Evolutionary conservation across 2,888 invertebrate species (phyloP), one percentile per base, ranked within the genome.

Genomic region (Lithophane ornitopus): DNA sequence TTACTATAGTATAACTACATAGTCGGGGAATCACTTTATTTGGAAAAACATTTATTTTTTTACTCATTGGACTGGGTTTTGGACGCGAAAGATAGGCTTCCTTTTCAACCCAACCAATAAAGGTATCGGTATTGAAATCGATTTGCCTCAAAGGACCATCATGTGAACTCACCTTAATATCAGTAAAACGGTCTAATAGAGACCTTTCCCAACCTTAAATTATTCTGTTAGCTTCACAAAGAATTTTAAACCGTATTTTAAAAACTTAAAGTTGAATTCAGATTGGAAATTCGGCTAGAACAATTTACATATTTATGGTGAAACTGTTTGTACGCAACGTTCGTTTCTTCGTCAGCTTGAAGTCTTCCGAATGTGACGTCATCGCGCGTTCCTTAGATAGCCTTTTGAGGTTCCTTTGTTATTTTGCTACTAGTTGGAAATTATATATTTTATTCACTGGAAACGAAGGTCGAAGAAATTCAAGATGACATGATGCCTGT

Each of bases 271-370:
- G 73, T 71, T 41, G 28, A 58, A 49, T 76, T 69, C 19, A 70
- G 63, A 73, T 74, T 39, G 28, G 7, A 49, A 54, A 54, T 62
- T 58, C 1, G 8, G 26, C 3, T 73, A n/a, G 58, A 61, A 58
- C 0, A 73, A 81, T 84, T 81, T 84, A 49, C 78, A 76, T 84
- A 74, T 83, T 83, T 74, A 73, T 63, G 73, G 76, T 71, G 66
- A 61, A 65, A 58, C 46, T 61, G 71, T 74, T 66, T 71, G 78
- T 73, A n/a, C 41, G 63, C 62, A 72, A 39, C 56, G 39, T 67
- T 59, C 26, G 72, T 70, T 66, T 62, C 52, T 72, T 82, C 79
- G 78, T 69, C 70, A 78, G 69, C 66, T 7, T 63, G 66, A 71
- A 56, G 59, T 41, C 22, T 39, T 52, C 34, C 46, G 58, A 68